Conservation (phyloP, 2,888 invertebrate species). For the Lydus trimaculatus region DNA sequence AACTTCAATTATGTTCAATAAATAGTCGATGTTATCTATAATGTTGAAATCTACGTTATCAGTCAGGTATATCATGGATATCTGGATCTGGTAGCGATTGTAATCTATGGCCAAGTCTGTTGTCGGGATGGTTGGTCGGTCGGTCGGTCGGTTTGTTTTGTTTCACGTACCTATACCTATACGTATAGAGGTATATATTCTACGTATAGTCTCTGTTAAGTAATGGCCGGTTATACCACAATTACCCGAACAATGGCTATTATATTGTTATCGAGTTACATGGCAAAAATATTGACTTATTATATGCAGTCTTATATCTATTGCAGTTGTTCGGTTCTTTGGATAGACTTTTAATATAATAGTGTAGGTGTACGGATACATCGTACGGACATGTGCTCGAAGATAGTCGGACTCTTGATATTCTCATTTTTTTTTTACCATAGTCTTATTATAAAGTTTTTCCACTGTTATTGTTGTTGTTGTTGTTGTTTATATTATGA, state of each 20-base stretch:
- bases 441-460: conserved; percentile 15
- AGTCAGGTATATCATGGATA: conserved; percentile 50
- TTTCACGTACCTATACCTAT: neutral
- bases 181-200: too few relatives aligned
- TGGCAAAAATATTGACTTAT: conserved; percentile 61
- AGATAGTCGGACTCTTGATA: conserved; percentile 35
- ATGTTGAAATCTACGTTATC: conserved; percentile 51
- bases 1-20: conserved; percentile 58
- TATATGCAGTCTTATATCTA: conserved; percentile 52
- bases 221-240: conserved; percentile 60
- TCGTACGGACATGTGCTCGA: conserved; percentile 45
- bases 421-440: conserved; percentile 22
- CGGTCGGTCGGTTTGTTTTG: conserved; percentile 33
- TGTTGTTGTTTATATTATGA: conserved; percentile 37
- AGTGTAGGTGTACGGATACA: conserved; percentile 52
- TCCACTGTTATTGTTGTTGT: conserved; percentile 12
- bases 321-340: conserved; percentile 34
- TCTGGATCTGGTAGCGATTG: conserved; percentile 54
- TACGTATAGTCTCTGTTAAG: conserved; percentile 45
- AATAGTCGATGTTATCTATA: conserved; percentile 54
- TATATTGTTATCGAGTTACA: conserved; percentile 60
- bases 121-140: conserved; percentile 40
- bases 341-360: neutral
- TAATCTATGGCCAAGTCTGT: conserved; percentile 48
- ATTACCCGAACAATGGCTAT: conserved; percentile 61